Evolutionary conservation across 2,113 vertebrate species (phyloP).

Genomic region (Carollia perspicillata): DNA sequence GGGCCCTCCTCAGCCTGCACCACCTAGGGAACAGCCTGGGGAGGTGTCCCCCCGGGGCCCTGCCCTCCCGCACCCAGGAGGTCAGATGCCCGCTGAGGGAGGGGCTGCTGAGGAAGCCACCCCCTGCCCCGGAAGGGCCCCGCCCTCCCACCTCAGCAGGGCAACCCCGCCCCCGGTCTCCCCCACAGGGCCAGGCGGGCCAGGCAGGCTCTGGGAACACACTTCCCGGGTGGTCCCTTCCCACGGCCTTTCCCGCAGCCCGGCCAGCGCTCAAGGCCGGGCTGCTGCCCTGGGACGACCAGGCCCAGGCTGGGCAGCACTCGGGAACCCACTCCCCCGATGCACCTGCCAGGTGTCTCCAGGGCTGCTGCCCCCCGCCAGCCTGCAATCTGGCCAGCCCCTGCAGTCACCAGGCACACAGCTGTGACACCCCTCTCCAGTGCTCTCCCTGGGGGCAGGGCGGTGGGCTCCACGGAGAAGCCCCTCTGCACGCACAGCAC

Average conservation of each 20-base stretch:
- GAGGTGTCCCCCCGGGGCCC: constrained; percentile 62
- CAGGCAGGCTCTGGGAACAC: not conserved
- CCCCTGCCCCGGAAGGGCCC: not conserved
- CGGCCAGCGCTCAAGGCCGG: not conserved
- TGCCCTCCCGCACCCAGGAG: not conserved
- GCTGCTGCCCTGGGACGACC: not conserved
- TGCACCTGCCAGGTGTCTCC: not conserved
- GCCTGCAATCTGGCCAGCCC: accelerated
- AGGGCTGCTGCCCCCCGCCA: too few relatives aligned
- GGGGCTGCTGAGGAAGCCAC: not conserved
- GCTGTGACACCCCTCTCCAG: accelerated
- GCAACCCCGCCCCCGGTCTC: not conserved
- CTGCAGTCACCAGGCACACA: accelerated
- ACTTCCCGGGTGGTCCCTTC: accelerated
- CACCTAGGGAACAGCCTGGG: too few relatives aligned
- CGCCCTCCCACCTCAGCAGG: accelerated
- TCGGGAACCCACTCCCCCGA: accelerated
- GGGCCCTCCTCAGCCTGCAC: constrained; percentile 54
- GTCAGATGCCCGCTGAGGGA: accelerated
- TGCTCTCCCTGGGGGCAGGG: not conserved
- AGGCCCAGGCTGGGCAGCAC: not conserved
- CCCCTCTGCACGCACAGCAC: accelerated
- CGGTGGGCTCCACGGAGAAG: accelerated
- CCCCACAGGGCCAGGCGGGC: not conserved
- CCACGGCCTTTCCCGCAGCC: not conserved